Percentiles rank a stretch among this genome's conserved stretches.
phyloP scores from a whole-genome alignment of 2,797 vertebrate genomes.

The Molossus molossus region DNA sequence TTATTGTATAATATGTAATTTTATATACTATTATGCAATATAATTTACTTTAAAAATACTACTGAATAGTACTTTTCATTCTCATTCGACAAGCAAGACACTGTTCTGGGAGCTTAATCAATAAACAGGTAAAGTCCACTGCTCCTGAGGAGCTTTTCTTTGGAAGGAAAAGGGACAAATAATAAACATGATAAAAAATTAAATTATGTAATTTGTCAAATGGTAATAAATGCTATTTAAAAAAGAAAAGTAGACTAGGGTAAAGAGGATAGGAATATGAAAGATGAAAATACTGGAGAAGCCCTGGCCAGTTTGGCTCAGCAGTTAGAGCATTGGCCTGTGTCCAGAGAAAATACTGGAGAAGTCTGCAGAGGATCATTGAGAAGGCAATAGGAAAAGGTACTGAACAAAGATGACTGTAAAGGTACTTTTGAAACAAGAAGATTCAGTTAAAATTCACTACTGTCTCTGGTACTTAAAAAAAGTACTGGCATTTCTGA shows the following conservation, averaged over 20 bases:
- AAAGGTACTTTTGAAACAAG: background rate
- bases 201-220: background rate
- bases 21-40: background rate
- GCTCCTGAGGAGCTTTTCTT: background rate
- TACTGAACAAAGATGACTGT: background rate
- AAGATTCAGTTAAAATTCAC: background rate
- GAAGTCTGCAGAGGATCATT: background rate
- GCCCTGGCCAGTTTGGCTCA: too few relatives aligned
- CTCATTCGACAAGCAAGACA: slow-evolving; percentile 8
- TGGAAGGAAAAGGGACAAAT: background rate
- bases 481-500: background rate
- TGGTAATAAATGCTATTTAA: slow-evolving; percentile 41
- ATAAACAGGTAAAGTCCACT: background rate
- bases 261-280: background rate
- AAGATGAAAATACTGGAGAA: background rate
- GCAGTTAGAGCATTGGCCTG: too few relatives aligned
- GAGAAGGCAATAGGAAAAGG: background rate
- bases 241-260: background rate
- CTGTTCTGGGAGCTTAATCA: background rate
- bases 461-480: background rate
- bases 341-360: background rate
- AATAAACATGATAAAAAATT: background rate
- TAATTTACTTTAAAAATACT: background rate
- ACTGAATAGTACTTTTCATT: slow-evolving; percentile 24
- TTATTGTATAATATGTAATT: background rate